Base-by-base conservation (phyloP, 2,113 vertebrate species). In the Stigmatopora argus region DNA sequence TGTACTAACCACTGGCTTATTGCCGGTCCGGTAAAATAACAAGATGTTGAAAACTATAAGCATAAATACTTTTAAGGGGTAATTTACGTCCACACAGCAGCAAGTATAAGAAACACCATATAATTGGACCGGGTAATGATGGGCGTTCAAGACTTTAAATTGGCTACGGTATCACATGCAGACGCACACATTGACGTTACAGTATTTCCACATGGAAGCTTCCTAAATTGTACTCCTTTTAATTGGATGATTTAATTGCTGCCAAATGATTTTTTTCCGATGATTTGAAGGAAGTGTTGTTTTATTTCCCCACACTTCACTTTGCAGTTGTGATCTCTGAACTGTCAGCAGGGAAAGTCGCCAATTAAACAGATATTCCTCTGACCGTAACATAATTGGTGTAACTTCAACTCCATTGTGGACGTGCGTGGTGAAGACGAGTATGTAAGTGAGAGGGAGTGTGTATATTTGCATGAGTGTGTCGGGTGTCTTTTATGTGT, bases 121-220 rank as follows among this genome's bases (percentile, higher is more conserved):
- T 89, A 87, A 87, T 87, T 89, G 82, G 86, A 81, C 64, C 67
- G 65, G 70, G 19, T 55, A 67, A 59, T 71, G 71, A 77, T 62
- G 80, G 53, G 72, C 83, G 82, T 82, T 87, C 86, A 86, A 65
- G 34, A 64, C 56, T 81, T 77, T 68, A 83, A 89, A 87, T 83
- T 70, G 77, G 76, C 60, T 67, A 61, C 71, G 62, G 51, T 78
- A 81, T 83, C 77, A 76, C 59, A 46, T 5, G 19, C 11, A 56
- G 11, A 31, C 23, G 21, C 49, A 21, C 18, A 21, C 18, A 15
- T 17, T 17, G 48, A 49, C 17, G 48, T 18, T 49, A 8, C 15
- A 15, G 9, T 18, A 49, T 49, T 49, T 49, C 14, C 47, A n/a
- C 6, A 17, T 18, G 7, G 17, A 3, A 49, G 48, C 7, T 49